Base-by-base conservation (phyloP, 2,888 invertebrate species). In the Chironomus riparius region DNA sequence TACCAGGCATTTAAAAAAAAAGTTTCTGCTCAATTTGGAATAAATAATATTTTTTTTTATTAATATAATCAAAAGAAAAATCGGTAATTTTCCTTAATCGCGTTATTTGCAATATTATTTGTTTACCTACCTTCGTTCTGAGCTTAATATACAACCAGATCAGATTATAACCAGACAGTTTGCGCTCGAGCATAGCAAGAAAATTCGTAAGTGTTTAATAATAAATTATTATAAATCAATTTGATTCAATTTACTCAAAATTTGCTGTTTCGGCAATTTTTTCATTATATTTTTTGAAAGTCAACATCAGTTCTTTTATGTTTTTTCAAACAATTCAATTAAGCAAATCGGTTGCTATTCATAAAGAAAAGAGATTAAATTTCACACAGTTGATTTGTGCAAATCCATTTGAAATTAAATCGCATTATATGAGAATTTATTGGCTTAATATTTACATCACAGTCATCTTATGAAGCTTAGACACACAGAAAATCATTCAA, bases 131-230 rank as follows among this genome's bases (percentile, higher is more conserved):
- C 38, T 38, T 38, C 7, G 2, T 38, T 38, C 38, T 38, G 10
- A 38, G n/a, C 38, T 38, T 38, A 38, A 38, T 38, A n/a, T n/a
- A 38, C 10, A 38, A 10, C 38, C 38, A 38, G 38, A 38, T 38
- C 38, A 38, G 38, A 38, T 38, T 38, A 38, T 38, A 38, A 38
- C 7, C 10, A 3, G 38, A 38, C 62, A 2, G 62, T 28, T 28
- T 38, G 10, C 38, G 38, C 38, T 38, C 47, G n/a, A 47, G 69
- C 38, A 69, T 47, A 28, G 18, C 38, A 38, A 24, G 4, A 47
- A 68, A 21, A 69, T 47, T 69, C 69, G 69, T 69, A 69, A 69
- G 69, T 69, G 21, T 47, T 69, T 69, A 69, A 69, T 69, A 18
- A 69, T 69, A 47, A 69, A 47, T 47, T 38, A 38, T 38, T 69